Conservation (phyloP, 2,888 invertebrate genomes). For the Dascillus cervinus region DNA sequence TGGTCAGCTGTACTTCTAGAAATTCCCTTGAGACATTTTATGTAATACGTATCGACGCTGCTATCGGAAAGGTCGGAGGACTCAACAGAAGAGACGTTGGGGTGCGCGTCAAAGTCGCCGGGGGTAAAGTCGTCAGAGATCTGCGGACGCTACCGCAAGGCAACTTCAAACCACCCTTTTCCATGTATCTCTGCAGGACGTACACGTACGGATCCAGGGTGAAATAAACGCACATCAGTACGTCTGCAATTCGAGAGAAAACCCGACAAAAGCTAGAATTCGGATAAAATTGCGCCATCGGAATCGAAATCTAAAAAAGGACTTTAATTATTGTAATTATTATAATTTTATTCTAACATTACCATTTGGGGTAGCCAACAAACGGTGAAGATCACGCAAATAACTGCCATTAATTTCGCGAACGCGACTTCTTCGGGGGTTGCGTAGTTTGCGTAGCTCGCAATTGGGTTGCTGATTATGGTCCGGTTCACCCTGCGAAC, state of each 20-base stretch:
- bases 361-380: conserved; percentile 90
- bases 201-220: conserved; percentile 78
- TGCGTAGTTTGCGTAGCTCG: conserved; percentile 39
- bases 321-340: conserved; percentile 2
- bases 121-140: conserved; percentile 14
- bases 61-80: conserved; percentile 15
- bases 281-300: conserved; percentile 48
- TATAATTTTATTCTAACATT: conserved; percentile 19
- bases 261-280: conserved; percentile 34
- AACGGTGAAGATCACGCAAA: conserved; percentile 73
- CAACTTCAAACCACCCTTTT: conserved; percentile 23
- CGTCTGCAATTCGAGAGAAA: conserved; percentile 57
- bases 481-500: conserved; percentile 41
- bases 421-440: conserved; percentile 80
- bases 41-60: conserved; percentile 4
- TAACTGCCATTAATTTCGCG: conserved; percentile 74
- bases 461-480: conserved; percentile 25
- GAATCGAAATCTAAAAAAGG: conserved; percentile 54
- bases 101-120: conserved; percentile 17
- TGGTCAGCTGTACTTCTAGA: too few species aligned
- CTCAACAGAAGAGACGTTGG: conserved; percentile 26
- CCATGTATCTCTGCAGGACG: conserved; percentile 59
- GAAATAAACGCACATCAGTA: conserved; percentile 73
- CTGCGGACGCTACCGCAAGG: conserved; percentile 8
- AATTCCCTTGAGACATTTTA: background rate